Conservation (phyloP, 2,888 invertebrate genomes). For the Agrotis puta region DNA sequence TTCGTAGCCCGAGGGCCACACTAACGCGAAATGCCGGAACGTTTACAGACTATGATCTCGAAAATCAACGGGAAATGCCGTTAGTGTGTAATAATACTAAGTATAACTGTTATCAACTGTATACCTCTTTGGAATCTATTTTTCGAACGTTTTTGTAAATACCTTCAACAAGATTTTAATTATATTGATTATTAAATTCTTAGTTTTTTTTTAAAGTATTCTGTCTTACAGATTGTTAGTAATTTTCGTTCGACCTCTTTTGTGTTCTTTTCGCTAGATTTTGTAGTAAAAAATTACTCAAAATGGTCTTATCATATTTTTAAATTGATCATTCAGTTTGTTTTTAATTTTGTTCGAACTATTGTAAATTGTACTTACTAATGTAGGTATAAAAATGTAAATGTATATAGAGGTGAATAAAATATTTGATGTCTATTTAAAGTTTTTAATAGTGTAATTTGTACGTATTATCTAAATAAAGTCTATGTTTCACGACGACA, state of each 20-base stretch:
- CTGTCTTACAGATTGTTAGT: background rate
- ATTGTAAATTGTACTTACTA: slow-evolving; percentile 52
- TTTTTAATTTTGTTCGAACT: slow-evolving; percentile 25
- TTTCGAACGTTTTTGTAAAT: slow-evolving; percentile 64
- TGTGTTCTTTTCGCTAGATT: slow-evolving; percentile 4
- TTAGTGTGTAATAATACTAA: slow-evolving; percentile 13
- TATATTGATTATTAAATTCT: slow-evolving; percentile 4
- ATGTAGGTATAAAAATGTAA: slow-evolving; percentile 35
- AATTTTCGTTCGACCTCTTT: slow-evolving; percentile 3
- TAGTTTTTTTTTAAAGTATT: slow-evolving; percentile 1
- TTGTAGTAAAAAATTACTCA: background rate
- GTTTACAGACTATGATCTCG: too few relatives aligned
- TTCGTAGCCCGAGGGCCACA: slow-evolving; percentile 7
- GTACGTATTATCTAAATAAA: slow-evolving; percentile 46
- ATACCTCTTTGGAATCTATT: slow-evolving; percentile 58
- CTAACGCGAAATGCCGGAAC: too few relatives aligned
- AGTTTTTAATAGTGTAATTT: slow-evolving; percentile 55
- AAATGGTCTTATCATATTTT: slow-evolving; percentile 12
- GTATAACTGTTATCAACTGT: slow-evolving; percentile 28
- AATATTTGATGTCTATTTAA: slow-evolving; percentile 59
- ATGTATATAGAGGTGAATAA: slow-evolving; percentile 47
- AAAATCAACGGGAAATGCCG: too few relatives aligned
- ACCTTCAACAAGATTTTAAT: slow-evolving; percentile 43
- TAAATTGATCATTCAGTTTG: slow-evolving; percentile 1
- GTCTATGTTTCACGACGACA: slow-evolving; percentile 52